These are phyloP conservation scores for Orycteropus afer DNA, from an alignment of 2,113 vertebrate genomes.

Conservation along the genomic window DNA sequence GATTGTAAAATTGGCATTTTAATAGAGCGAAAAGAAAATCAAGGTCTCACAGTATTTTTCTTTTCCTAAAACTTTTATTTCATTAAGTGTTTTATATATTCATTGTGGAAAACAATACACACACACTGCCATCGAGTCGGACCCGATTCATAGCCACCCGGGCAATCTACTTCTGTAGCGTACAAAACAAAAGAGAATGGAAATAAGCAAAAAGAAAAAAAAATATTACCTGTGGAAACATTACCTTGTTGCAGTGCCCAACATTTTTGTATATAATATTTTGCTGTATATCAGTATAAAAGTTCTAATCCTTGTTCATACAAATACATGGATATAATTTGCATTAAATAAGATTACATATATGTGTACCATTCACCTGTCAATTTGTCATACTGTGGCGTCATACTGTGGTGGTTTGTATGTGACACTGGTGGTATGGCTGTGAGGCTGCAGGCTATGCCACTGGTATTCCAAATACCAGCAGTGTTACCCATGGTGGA, in stretches of 20 bases:
- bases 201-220: slow-evolving; percentile 6
- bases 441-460: too few relatives aligned
- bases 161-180: too few relatives aligned
- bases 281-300: background rate
- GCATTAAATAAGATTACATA: too few relatives aligned
- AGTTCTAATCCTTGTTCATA: background rate
- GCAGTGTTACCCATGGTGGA: too few relatives aligned
- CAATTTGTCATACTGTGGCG: too few relatives aligned
- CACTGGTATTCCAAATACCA: too few relatives aligned
- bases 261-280: background rate
- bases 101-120: background rate
- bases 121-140: too few relatives aligned
- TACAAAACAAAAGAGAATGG: too few relatives aligned
- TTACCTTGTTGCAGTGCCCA: background rate
- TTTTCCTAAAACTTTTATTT: background rate
- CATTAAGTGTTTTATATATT: background rate
- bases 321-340: background rate
- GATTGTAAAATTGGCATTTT: background rate
- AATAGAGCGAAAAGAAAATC: background rate
- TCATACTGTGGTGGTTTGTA: too few relatives aligned
- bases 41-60: background rate
- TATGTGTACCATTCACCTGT: too few relatives aligned
- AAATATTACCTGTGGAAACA: background rate
- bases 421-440: too few relatives aligned
- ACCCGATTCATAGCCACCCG: too few relatives aligned